Evolutionary conservation across 2,888 invertebrate genomes (phyloP).

Genomic region (Caenorhabditis uteleia): DNA sequence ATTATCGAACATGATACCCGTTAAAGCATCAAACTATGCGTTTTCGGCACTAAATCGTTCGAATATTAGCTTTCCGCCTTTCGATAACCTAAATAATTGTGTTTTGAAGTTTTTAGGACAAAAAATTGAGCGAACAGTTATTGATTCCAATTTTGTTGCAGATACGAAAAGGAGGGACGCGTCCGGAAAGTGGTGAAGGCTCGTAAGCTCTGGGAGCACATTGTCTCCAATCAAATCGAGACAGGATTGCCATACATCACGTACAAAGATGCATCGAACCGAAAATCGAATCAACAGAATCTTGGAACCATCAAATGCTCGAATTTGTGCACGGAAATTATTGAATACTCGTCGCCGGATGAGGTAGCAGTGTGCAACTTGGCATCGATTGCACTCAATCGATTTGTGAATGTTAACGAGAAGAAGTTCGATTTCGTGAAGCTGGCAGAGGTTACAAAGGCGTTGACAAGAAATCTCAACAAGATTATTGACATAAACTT

Average conservation of each 20-base stretch:
- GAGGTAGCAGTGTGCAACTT: constrained; percentile 91
- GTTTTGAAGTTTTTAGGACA: constrained; percentile 15
- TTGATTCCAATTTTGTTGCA: constrained; percentile 22
- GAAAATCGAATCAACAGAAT: constrained; percentile 96
- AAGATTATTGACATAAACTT: constrained; percentile 95
- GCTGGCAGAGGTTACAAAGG: constrained; percentile 78
- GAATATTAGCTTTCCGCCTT: constrained; percentile 15
- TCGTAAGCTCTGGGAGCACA: constrained; percentile 88
- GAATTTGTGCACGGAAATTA: constrained; percentile 96
- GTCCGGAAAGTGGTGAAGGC: constrained; percentile 77
- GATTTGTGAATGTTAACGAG: constrained; percentile 84
- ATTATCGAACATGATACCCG: not conserved
- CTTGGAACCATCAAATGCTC: constrained; percentile 97
- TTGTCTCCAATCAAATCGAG: constrained; percentile 84
- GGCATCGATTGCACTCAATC: constrained; percentile 93
- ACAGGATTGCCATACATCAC: constrained; percentile 94
- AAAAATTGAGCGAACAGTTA: constrained; percentile 18
- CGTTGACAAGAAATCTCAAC: constrained; percentile 86
- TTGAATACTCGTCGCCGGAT: constrained; percentile 79
- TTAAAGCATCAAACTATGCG: constrained; percentile 1
- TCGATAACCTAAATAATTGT: constrained; percentile 21
- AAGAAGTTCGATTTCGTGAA: constrained; percentile 84
- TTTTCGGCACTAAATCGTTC: constrained; percentile 9
- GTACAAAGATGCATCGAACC: constrained; percentile 84
- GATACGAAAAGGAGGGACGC: constrained; percentile 66